Evolutionary conservation across 1,140 invertebrate species (phyloP).

Genomic region (Drosophila rufa): DNA sequence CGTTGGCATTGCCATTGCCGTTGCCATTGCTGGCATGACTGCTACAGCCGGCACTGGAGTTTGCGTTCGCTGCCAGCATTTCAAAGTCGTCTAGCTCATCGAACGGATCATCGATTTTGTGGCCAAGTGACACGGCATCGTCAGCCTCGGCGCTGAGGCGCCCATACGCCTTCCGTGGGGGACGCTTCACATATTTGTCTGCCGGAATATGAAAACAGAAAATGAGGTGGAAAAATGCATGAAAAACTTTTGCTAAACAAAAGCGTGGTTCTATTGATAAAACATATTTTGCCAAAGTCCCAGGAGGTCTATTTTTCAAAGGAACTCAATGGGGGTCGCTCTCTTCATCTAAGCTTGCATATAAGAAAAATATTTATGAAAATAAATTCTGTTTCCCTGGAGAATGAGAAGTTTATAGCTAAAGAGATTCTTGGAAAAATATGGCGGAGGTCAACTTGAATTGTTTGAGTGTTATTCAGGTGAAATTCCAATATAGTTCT

Average conservation of each 20-base stretch:
- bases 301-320: constrained; percentile 11
- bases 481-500: neutral
- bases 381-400: neutral
- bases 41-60: constrained; percentile 40
- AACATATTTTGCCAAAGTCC: constrained; percentile 24
- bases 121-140: constrained; percentile 74
- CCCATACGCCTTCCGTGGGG: constrained; percentile 83
- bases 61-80: constrained; percentile 73
- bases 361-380: constrained; percentile 5
- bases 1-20: constrained; percentile 39
- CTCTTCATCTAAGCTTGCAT: constrained; percentile 4
- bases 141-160: constrained; percentile 80
- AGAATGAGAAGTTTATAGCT: neutral
- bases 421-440: neutral
- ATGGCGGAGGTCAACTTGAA: neutral
- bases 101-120: constrained; percentile 84
- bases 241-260: constrained; percentile 46
- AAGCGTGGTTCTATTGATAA: constrained; percentile 32
- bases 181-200: constrained; percentile 84
- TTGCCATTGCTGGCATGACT: constrained; percentile 49
- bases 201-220: constrained; percentile 32
- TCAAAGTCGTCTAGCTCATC: constrained; percentile 84
- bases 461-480: no score
- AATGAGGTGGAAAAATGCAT: constrained; percentile 58
- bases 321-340: constrained; percentile 2